Base-by-base conservation (phyloP, 2,888 invertebrate species). In the Hemistola chrysoprasaria region DNA sequence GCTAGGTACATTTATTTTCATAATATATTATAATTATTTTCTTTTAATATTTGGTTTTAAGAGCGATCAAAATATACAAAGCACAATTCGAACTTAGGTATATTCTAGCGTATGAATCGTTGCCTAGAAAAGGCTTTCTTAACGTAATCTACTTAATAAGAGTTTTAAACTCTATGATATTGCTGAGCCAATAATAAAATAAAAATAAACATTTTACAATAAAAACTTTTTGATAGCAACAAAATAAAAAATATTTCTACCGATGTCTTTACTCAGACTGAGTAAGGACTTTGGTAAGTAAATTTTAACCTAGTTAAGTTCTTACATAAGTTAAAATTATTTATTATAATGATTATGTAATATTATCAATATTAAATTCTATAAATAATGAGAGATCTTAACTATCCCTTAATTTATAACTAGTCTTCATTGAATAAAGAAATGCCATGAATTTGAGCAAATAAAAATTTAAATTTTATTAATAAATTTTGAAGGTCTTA, bases 21-120 rank as follows among this genome's bases (percentile, higher is more conserved):
- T 26, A 36, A 47, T 16, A 31, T 37, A 34, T 34, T 44, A 29
- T 34, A 37, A 32, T 47, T n/a, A 42, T 31, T 44, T 11, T 10
- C 11, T 8, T 21, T 11, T 39, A 32, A 47, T 47, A 29, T 50
- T 52, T 54, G 50, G 46, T 50, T 48, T 74, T 73, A 63, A 65
- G 67, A 77, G 84, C 82, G 54, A 70, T 62, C 40, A 56, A 26
- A 77, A 75, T 80, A 66, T 88, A 88, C 86, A 88, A 85, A 87
- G 86, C 86, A 76, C 62, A 65, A n/a, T 66, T 78, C 60, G 71
- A 71, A 81, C 88, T 88, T 88, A 86, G 88, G 88, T 85, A 79
- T 83, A 84, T 83, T 86, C 88, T 88, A 88, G 88, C 88, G 86
- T 87, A 88, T 88, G 88, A 86, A 78, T 75, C 60, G 76, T 85